phyloP scores from a whole-genome alignment of 2,113 vertebrate genomes.

The Protobothrops flavoviridis region DNA sequence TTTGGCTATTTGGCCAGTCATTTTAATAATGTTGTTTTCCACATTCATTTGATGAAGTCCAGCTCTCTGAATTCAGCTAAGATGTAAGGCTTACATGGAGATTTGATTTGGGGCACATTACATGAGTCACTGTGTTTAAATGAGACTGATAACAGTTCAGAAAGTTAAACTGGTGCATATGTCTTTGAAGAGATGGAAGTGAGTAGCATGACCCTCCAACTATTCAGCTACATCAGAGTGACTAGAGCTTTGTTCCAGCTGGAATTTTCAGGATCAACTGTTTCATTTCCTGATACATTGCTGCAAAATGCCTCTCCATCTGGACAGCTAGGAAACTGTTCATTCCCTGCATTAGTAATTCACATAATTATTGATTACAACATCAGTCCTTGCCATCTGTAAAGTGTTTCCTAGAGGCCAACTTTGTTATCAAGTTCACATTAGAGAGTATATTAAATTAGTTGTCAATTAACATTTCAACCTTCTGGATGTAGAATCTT shows the following conservation, averaged over 20 bases:
- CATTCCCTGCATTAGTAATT: slow-evolving; percentile 19
- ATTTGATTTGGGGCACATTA: not conserved
- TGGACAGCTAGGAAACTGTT: slow-evolving; percentile 9
- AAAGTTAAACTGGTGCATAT: slow-evolving; percentile 22
- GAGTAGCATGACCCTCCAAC: not conserved
- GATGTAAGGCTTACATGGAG: not conserved
- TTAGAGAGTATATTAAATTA: slow-evolving; percentile 15
- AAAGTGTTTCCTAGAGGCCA: slow-evolving; percentile 24
- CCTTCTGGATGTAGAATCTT: not conserved
- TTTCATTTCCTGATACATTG: slow-evolving; percentile 12
- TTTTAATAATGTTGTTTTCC: not conserved
- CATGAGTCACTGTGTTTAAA: not conserved
- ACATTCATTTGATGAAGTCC: not conserved
- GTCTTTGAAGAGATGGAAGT: slow-evolving; percentile 5
- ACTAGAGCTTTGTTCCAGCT: slow-evolving; percentile 10
- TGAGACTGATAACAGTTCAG: not conserved
- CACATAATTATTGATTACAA: slow-evolving; percentile 32
- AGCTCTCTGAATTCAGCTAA: not conserved
- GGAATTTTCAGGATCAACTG: slow-evolving; percentile 21
- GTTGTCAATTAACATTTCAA: slow-evolving; percentile 15
- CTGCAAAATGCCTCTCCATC: slow-evolving; percentile 19
- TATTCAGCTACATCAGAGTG: not conserved
- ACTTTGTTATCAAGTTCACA: slow-evolving; percentile 5
- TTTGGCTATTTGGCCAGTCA: not conserved
- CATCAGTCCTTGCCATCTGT: slow-evolving; percentile 16